Conservation (phyloP, 2,113 vertebrate genomes). For the Malurus melanocephalus region DNA sequence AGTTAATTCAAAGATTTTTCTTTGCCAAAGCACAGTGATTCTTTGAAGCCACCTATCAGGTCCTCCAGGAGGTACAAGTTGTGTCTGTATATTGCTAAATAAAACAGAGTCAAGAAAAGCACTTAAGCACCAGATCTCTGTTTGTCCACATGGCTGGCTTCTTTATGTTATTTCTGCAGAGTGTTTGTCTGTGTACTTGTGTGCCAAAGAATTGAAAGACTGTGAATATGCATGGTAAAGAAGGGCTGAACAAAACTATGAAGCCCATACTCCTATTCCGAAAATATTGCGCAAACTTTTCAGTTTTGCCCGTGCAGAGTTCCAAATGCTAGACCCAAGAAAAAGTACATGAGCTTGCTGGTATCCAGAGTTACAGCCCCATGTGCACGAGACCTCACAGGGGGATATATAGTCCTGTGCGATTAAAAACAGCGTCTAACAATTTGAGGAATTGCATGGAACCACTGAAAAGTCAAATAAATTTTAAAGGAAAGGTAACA, state of each 20-base stretch:
- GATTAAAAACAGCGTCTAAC: not conserved
- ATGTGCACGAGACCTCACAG: fast-evolving
- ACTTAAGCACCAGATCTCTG: not conserved
- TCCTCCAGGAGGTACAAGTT: not conserved
- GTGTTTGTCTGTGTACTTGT: not conserved
- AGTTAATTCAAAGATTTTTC: not conserved
- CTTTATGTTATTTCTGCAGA: not conserved
- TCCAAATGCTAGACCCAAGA: not conserved
- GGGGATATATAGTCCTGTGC: fast-evolving
- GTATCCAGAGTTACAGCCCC: not conserved
- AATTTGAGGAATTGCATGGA: not conserved
- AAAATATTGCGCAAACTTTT: not conserved
- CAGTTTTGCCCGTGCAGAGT: not conserved
- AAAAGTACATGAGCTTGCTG: not conserved
- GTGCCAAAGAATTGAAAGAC: not conserved
- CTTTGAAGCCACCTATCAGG: not conserved
- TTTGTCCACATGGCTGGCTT: not conserved
- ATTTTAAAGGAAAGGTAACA: not conserved
- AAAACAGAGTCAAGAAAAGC: not conserved
- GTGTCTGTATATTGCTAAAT: not conserved
- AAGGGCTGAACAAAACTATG: not conserved
- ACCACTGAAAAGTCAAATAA: not conserved
- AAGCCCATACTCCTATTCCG: not conserved
- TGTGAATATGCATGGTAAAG: not conserved
- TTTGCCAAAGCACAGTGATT: not conserved